Evolutionary conservation across 1,140 invertebrate genomes (phyloP).

Genomic region (Xylocopa sonorina): DNA sequence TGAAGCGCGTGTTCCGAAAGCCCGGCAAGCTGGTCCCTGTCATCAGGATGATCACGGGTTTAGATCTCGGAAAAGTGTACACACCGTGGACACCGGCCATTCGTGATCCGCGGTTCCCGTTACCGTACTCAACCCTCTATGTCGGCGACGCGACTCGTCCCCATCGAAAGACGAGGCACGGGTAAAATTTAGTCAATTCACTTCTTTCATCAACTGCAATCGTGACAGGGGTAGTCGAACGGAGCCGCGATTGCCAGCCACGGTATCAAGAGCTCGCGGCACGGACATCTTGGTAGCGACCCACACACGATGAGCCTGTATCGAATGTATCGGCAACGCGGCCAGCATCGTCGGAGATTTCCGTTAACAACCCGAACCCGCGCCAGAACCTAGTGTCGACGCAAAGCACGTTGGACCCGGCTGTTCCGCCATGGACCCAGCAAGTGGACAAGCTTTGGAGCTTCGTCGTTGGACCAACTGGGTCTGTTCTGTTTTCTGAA

Average conservation of each 20-base stretch:
- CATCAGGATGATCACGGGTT: conserved; percentile 5
- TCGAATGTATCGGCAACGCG: conserved; percentile 27
- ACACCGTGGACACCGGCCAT: conserved; percentile 52
- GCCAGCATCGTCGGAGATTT: conserved; percentile 20
- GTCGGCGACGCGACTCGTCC: conserved; percentile 56
- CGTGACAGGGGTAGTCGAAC: conserved; percentile 39
- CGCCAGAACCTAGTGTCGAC: conserved; percentile 11
- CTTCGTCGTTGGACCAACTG: conserved; percentile 71
- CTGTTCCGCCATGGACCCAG: conserved; percentile 67
- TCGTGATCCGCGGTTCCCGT: conserved; percentile 63
- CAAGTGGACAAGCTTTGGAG: conserved; percentile 73
- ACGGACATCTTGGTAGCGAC: conserved; percentile 38
- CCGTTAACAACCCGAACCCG: background rate
- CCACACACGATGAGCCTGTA: conserved; percentile 6
- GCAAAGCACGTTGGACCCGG: conserved; percentile 44
- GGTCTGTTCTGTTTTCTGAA: conserved; percentile 80
- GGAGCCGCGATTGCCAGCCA: conserved; percentile 53
- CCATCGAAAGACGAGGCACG: conserved; percentile 54
- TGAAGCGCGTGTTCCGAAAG: conserved; percentile 43
- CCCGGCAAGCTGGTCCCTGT: conserved; percentile 27
- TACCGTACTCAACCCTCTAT: conserved; percentile 7
- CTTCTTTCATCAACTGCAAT: conserved; percentile 57
- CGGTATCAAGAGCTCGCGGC: conserved; percentile 22
- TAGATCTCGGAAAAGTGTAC: conserved; percentile 46
- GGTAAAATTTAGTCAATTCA: conserved; percentile 76